Percentiles rank a stretch among this genome's conserved stretches.
phyloP scores from a whole-genome alignment of 1,140 invertebrate species.

The Drosophila pruinosa region DNA sequence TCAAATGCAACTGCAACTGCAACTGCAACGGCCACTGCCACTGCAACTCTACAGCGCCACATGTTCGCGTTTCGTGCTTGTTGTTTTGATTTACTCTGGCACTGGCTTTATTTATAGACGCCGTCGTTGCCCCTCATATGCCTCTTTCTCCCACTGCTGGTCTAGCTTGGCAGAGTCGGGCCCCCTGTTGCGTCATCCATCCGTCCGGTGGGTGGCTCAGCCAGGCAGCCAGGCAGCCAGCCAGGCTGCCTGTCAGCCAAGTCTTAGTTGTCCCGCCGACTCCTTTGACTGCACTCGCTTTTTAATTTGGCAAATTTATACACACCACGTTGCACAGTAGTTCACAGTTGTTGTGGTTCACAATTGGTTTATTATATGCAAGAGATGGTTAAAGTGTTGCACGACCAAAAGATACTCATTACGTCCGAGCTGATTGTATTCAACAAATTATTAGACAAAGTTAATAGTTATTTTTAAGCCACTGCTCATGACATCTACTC shows the following conservation, averaged over 20 bases:
- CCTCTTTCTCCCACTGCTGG: background rate
- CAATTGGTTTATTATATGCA: conserved; percentile 38
- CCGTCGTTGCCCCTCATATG: background rate
- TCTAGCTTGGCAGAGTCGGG: conserved; percentile 14
- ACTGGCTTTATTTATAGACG: conserved; percentile 72
- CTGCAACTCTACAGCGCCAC: conserved; percentile 51
- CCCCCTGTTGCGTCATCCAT: conserved; percentile 76
- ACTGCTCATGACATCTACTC: too few relatives aligned
- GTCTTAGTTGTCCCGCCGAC: conserved; percentile 29
- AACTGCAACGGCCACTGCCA: background rate
- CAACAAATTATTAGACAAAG: background rate
- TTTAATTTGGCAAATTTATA: conserved; percentile 79
- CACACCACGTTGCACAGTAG: conserved; percentile 68
- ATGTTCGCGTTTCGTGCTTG: conserved; percentile 65
- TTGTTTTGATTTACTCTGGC: conserved; percentile 75
- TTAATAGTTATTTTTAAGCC: too few relatives aligned
- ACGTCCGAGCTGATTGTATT: background rate
- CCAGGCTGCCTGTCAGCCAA: too few relatives aligned
- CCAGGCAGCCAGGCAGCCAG: too few relatives aligned
- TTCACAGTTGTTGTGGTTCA: conserved; percentile 37
- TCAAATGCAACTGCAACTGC: conserved; percentile 2
- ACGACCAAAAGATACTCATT: conserved; percentile 8
- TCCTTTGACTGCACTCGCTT: conserved; percentile 52
- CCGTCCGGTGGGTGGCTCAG: conserved; percentile 67
- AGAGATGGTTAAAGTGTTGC: background rate